Evolutionary conservation across 1,140 invertebrate species (phyloP).

Genomic region (Anastrepha ludens): DNA sequence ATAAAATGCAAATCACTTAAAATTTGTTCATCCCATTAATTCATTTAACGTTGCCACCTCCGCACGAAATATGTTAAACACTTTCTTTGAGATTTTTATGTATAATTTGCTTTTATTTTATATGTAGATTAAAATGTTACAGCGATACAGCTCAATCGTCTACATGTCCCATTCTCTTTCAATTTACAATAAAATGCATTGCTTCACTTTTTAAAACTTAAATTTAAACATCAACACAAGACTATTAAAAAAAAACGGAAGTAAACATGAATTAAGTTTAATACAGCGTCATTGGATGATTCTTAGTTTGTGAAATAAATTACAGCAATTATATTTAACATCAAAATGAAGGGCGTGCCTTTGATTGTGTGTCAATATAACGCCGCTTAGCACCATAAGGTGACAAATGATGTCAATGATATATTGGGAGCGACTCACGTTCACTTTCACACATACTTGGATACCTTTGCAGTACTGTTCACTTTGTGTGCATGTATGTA

Average conservation of each 20-base stretch:
- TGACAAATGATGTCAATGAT: not conserved
- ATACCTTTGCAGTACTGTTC: not conserved
- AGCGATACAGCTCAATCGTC: conserved; percentile 17
- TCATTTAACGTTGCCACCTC: no score
- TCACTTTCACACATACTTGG: not conserved
- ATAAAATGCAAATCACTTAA: no score
- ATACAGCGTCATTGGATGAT: conserved; percentile 30
- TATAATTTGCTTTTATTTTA: conserved; percentile 45
- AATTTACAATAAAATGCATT: conserved; percentile 57
- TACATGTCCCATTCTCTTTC: conserved; percentile 51
- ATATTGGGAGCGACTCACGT: not conserved
- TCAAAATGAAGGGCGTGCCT: not conserved
- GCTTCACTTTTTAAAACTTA: conserved; percentile 57
- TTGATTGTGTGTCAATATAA: not conserved
- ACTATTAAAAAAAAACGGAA: conserved; percentile 29
- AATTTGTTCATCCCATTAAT: no score
- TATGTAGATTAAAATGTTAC: conserved; percentile 32
- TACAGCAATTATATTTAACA: conserved; percentile 13
- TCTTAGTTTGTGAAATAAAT: conserved; percentile 51
- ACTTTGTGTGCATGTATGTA: not conserved
- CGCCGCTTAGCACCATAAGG: conserved; percentile 8
- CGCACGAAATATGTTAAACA: no score
- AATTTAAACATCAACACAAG: conserved; percentile 54
- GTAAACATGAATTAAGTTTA: conserved; percentile 36
- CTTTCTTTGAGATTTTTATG: conserved; percentile 39